Evolutionary conservation across 2,888 invertebrate species (phyloP), one percentile per base, ranked within the genome.

Genomic region (Thymelicus lineola): DNA sequence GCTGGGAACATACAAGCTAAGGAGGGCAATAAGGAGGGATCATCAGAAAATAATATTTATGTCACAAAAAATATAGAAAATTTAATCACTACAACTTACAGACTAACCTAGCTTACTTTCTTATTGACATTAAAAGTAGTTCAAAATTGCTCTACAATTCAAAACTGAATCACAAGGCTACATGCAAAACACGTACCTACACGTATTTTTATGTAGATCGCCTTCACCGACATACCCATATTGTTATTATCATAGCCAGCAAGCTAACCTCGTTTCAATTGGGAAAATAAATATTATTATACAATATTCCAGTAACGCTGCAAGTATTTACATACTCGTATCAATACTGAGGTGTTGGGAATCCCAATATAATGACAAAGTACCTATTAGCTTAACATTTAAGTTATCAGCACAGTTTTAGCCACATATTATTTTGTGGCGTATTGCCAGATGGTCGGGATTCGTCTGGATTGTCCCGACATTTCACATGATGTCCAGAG

Each of bases 101-200:
- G 15, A 15, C 48, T 1, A 12, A 53, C 12, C 42, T 12, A 12
- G 42, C 4, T 4, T 42, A 12, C 53, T 20, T 20, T 53, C 20
- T 0, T 2, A 17, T 20, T 53, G 20, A 1, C 12, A 20, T 53
- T 20, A 53, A 20, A 53, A 59, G 38, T 59, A 59, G n/a, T 59
- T 59, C 38, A 38, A 59, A 36, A 7, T 59, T 59, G n/a, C 36
- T 59, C 53, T 59, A 42, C 59, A n/a, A 59, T 38, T 59, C 7
- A 36, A 38, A 59, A 59, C 14, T 36, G 10, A 59, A 59, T 15
- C 20, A 20, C 53, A 53, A 53, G 53, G 53, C 53, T 53, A 20
- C 10, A 53, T 53, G 20, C 53, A 28, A 53, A 53, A 12, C 20
- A 53, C 53, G 20, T 53, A 53, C 53, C 17, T 53, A 20, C 20